Evolutionary conservation across 2,888 invertebrate genomes (phyloP).

Genomic region (Muscina levida): DNA sequence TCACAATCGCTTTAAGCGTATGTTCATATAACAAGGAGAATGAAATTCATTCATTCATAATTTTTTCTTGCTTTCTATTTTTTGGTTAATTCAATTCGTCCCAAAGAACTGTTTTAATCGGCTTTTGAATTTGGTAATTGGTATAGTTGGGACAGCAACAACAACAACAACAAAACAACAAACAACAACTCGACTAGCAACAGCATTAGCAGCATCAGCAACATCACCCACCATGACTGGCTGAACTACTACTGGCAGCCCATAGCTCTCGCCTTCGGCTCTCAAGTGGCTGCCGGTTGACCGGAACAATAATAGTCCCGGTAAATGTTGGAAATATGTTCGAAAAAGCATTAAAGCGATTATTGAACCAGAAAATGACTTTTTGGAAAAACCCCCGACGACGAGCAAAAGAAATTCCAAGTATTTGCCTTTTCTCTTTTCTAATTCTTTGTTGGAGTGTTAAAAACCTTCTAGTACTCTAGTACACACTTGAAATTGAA

Average conservation of each 20-base stretch:
- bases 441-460: neutral
- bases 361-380: conserved; percentile 33
- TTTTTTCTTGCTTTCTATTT: neutral
- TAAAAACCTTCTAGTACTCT: conserved; percentile 2
- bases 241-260: too few species aligned
- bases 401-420: neutral
- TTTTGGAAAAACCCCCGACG: neutral
- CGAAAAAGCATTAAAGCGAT: conserved; percentile 27
- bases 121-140: conserved; percentile 44
- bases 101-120: conserved; percentile 40
- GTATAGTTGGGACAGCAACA: conserved; percentile 21
- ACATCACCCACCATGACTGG: too few species aligned
- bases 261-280: too few species aligned
- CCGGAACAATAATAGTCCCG: neutral
- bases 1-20: too few species aligned
- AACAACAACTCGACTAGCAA: too few species aligned
- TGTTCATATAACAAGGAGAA: too few species aligned
- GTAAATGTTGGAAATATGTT: conserved; percentile 28
- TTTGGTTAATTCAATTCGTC: conserved; percentile 10
- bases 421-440: neutral
- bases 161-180: neutral
- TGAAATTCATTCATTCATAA: conserved; percentile 17
- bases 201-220: neutral
- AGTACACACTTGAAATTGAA: conserved; percentile 38
- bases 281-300: conserved; percentile 29